Evolutionary conservation across 2,113 vertebrate species (phyloP).

Genomic region (Leuciscus idus): DNA sequence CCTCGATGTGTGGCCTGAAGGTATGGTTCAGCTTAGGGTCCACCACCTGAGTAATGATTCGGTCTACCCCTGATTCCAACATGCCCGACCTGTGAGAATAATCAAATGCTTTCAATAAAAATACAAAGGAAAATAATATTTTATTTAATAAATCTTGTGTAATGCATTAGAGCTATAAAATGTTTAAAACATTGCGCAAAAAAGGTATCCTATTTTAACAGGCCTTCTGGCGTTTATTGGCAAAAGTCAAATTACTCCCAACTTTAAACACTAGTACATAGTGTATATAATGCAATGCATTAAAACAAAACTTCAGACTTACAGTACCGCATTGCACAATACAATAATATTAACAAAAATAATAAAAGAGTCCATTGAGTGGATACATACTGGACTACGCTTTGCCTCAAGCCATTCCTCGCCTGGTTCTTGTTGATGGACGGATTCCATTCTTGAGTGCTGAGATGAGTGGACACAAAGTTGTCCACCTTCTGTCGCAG

Average conservation of each 20-base stretch:
- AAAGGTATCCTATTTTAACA: background rate
- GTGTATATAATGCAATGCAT: background rate
- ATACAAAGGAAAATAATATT: background rate
- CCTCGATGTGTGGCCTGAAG: conserved; percentile 96
- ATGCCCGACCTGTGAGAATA: conserved; percentile 85
- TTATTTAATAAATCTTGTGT: background rate
- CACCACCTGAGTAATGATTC: conserved; percentile 98
- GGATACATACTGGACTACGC: conserved; percentile 91
- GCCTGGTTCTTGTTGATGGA: conserved; percentile 98
- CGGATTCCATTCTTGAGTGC: conserved; percentile 95
- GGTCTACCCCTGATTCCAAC: conserved; percentile 97
- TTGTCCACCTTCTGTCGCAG: conserved; percentile 97
- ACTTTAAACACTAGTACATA: background rate
- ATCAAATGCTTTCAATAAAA: background rate
- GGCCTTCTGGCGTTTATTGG: too few relatives aligned
- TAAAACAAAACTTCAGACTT: background rate
- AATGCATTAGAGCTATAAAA: background rate
- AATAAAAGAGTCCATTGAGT: background rate
- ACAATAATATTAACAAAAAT: background rate
- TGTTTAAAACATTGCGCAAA: background rate
- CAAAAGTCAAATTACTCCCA: too few relatives aligned
- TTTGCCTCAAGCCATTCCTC: conserved; percentile 91
- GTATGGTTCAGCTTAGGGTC: conserved; percentile 98
- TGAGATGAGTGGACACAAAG: conserved; percentile 92
- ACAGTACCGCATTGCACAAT: background rate